phyloP scores from a whole-genome alignment of 2,797 vertebrate genomes.

The Eulemur rubriventer region DNA sequence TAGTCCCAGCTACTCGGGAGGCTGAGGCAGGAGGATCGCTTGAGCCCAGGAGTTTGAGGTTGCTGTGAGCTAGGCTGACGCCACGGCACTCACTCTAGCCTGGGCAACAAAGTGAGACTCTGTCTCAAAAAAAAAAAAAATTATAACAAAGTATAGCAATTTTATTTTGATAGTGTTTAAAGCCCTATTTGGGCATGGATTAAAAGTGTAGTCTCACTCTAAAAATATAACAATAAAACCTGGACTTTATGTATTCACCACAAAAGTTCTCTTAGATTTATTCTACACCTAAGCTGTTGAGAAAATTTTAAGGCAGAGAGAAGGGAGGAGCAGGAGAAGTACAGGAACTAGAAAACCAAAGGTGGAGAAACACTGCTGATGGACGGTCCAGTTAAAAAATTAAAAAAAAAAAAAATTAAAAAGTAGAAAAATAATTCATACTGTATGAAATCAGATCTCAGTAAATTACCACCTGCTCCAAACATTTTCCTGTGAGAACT shows the following conservation, averaged over 20 bases:
- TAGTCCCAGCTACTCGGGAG: too few species aligned
- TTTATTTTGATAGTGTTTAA: background rate
- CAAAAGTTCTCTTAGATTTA: background rate
- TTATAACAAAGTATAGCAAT: background rate
- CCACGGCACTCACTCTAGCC: too few species aligned
- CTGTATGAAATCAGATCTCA: conserved; percentile 10
- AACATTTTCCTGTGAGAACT: conserved; percentile 20
- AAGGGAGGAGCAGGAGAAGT: conserved; percentile 38
- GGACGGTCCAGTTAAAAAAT: background rate
- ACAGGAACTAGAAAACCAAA: conserved; percentile 56
- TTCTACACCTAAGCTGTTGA: conserved; percentile 37
- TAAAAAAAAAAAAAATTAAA: background rate
- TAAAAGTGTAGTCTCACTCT: background rate
- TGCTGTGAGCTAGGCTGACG: too few species aligned
- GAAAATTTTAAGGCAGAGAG: background rate
- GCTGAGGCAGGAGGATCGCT: too few species aligned
- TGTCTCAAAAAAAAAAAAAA: too few species aligned
- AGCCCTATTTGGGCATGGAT: background rate
- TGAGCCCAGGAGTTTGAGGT: too few species aligned
- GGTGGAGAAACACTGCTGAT: conserved; percentile 30
- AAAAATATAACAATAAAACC: background rate
- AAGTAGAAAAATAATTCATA: conserved; percentile 10
- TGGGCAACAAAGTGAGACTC: too few species aligned
- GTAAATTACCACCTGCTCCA: conserved; percentile 14
- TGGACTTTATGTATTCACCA: background rate